A percentile compares a stretch with the other conserved stretches of the same genome.
phyloP scores from a whole-genome alignment of 2,888 invertebrate genomes.

The Limnephilus lunatus region DNA sequence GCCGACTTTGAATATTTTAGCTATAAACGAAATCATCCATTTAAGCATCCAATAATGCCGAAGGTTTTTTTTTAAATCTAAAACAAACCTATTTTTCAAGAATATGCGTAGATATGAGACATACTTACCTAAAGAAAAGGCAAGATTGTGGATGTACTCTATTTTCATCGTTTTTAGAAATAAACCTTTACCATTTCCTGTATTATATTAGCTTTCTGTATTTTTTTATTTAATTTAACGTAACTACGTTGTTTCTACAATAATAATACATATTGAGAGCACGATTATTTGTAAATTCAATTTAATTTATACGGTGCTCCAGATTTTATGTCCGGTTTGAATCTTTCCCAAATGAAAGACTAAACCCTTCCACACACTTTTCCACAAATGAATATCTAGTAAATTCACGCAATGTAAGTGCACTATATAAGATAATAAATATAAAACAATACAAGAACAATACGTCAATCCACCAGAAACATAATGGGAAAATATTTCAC shows the following conservation, averaged over 20 bases:
- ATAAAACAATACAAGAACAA: no score
- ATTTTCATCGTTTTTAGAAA: neutral
- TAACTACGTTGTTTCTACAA: neutral
- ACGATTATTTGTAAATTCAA: neutral
- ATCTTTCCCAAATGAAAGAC: no score
- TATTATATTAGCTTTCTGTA: neutral
- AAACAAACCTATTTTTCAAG: neutral
- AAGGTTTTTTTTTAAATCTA: neutral
- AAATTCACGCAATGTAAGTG: no score
- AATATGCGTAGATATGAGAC: neutral
- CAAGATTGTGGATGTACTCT: neutral
- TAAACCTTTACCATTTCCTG: neutral
- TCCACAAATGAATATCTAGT: no score
- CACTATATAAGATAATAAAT: no score
- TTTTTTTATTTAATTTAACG: neutral
- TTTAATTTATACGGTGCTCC: no score
- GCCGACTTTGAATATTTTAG: neutral
- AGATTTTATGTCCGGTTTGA: no score
- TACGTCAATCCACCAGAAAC: no score
- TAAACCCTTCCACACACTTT: no score
- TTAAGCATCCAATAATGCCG: neutral
- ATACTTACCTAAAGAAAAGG: neutral
- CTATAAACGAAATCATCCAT: neutral
- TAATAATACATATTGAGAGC: neutral
- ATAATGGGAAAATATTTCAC: no score